phyloP scores from a whole-genome alignment of 2,888 invertebrate genomes.

The Sinhomidia bicolor region DNA sequence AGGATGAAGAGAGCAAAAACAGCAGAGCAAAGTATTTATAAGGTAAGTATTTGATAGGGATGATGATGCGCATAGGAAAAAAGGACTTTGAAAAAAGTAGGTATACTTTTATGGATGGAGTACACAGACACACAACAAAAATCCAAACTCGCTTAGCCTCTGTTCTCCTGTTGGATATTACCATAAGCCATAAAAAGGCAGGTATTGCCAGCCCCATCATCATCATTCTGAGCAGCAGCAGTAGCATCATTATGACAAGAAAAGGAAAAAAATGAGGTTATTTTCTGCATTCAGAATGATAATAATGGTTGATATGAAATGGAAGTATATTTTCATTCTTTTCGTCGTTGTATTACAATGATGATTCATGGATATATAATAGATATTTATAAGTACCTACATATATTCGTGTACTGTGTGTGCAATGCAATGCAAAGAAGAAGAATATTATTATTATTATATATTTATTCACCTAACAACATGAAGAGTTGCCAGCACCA shows the following conservation, averaged over 20 bases:
- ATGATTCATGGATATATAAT: neutral
- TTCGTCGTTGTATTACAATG: no score
- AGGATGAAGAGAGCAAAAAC: neutral
- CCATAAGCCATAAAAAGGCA: constrained; percentile 66
- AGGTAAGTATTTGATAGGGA: constrained; percentile 3
- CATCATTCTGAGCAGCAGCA: neutral
- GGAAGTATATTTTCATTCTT: neutral
- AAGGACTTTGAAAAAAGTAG: neutral
- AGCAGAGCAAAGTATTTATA: neutral
- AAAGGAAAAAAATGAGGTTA: constrained; percentile 62
- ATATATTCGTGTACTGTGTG: no score
- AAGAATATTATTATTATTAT: no score
- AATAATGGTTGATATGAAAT: constrained; percentile 48
- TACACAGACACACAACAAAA: constrained; percentile 24
- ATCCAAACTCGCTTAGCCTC: constrained; percentile 65
- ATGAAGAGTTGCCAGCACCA: neutral
- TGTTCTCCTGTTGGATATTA: constrained; percentile 37
- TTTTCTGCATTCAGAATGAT: constrained; percentile 44
- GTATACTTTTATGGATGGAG: neutral
- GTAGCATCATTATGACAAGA: constrained; percentile 48
- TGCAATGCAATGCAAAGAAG: no score
- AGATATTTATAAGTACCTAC: no score
- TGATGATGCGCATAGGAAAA: neutral
- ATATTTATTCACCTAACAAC: constrained; percentile 18
- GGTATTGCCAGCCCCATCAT: constrained; percentile 60